phyloP scores from a whole-genome alignment of 2,888 invertebrate genomes.

The Zaprionus obscuricornis region DNA sequence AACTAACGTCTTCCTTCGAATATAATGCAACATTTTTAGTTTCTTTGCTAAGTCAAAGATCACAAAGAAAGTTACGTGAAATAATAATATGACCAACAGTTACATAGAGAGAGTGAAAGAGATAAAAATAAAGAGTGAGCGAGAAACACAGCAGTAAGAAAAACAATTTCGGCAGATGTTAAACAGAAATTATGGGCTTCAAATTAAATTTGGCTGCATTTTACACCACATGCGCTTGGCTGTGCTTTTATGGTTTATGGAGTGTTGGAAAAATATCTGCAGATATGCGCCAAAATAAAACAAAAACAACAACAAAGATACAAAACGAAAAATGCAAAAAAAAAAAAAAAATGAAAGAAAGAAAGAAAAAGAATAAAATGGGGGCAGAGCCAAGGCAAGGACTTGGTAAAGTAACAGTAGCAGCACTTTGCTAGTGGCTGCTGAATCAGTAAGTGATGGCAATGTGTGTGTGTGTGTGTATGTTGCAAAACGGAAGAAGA shows the following conservation, averaged over 20 bases:
- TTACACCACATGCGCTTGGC: slow-evolving; percentile 53
- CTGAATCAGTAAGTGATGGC: slow-evolving; percentile 60
- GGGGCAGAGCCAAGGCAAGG: slow-evolving; percentile 9
- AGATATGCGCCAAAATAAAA: slow-evolving; percentile 57
- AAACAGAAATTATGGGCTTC: slow-evolving; percentile 62
- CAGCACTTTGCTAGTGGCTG: slow-evolving; percentile 22
- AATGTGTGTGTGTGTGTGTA: slow-evolving; percentile 24
- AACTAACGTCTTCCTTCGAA: no score
- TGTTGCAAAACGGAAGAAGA: slow-evolving; percentile 44
- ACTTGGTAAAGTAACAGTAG: no score
- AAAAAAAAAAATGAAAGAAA: slow-evolving; percentile 26
- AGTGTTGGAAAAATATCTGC: slow-evolving; percentile 70
- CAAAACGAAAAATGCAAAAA: slow-evolving; percentile 21
- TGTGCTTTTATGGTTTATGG: slow-evolving; percentile 72
- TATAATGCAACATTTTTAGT: no score
- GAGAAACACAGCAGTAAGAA: background rate
- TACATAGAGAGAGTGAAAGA: no score
- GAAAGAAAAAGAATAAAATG: slow-evolving; percentile 8
- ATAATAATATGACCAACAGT: no score
- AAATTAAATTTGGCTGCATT: slow-evolving; percentile 72
- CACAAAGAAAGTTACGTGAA: no score
- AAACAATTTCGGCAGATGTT: slow-evolving; percentile 50
- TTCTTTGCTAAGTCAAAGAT: no score
- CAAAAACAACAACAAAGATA: slow-evolving; percentile 8
- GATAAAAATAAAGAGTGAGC: no score